These are phyloP conservation scores for Anoplolepis gracilipes DNA, from an alignment of 1,140 invertebrate genomes.

Conservation along the genomic window DNA sequence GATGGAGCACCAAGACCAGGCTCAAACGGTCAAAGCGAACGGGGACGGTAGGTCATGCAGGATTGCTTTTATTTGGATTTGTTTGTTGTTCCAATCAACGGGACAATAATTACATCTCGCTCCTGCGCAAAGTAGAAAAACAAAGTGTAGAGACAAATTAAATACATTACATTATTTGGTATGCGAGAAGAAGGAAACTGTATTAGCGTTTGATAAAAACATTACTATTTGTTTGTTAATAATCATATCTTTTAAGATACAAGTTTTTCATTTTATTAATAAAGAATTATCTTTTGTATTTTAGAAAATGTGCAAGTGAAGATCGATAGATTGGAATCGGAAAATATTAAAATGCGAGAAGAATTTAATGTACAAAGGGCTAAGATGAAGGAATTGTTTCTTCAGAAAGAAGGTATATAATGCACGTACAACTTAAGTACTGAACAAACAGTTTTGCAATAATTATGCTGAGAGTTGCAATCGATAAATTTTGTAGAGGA, in stretches of 20 bases:
- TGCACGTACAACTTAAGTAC: background rate
- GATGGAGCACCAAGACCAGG: conserved; percentile 71
- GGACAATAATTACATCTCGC: background rate
- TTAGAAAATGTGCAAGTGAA: conserved; percentile 79
- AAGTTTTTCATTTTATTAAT: conserved; percentile 16
- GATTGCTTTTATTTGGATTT: background rate
- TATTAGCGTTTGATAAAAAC: background rate
- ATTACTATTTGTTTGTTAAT: background rate
- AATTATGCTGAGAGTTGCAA: background rate
- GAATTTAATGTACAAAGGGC: conserved; percentile 96
- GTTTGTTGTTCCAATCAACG: background rate
- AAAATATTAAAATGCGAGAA: conserved; percentile 90
- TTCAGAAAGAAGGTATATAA: conserved; percentile 94
- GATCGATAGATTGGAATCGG: conserved; percentile 85
- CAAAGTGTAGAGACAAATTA: background rate
- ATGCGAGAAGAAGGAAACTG: too few species aligned
- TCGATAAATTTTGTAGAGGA: conserved; percentile 86
- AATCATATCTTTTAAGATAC: background rate
- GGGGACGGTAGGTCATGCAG: conserved; percentile 69
- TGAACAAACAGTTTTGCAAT: background rate
- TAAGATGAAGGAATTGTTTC: conserved; percentile 95
- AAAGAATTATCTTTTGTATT: conserved; percentile 50
- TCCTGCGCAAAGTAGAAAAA: background rate
- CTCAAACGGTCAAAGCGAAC: conserved; percentile 63
- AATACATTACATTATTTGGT: too few species aligned